Base-by-base conservation (phyloP, 2,113 vertebrate genomes). In the Caracal caracal region DNA sequence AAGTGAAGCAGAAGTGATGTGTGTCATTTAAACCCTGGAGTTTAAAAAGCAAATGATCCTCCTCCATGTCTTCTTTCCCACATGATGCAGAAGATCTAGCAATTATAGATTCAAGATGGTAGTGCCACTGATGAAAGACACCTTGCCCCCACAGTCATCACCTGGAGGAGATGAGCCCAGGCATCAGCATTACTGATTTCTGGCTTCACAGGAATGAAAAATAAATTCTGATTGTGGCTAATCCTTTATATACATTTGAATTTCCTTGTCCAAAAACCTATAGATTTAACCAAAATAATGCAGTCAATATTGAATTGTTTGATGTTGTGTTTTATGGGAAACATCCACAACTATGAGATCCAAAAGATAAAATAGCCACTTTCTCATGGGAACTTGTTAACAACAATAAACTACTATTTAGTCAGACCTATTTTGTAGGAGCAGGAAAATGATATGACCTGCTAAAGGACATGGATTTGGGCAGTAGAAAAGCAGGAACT, bases 321-420 rank as follows among this genome's bases (percentile, higher is more conserved):
- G 10, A n/a, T 28, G 33, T 17, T 71, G 33, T 6, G 11, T 40
- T 92, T 95, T 88, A 37, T 15, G 81, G 85, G 51, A 90, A 86
- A 92, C 5, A 6, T 47, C 86, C 0, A 65, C 3, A 85, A 59
- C 10, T 51, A 61, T 33, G 6, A 78, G 33, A 81, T n/a, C 9
- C 35, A 26, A 68, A 85, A 84, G 59, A 84, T 47, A 61, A 63
- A 78, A 28, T 0, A 56, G 0, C 30, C 8, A 53, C 22, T n/a
- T 61, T 22, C 11, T 35, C 33, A 6, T 37, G 26, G 89, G 20
- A 91, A n/a, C 17, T 75, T 83, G 13, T 2, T 43, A 47, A 68
- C 51, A n/a, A 0, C 17, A 49, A 12, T 59, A 63, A 63, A 63
- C 10, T 56, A 5, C 70, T 10, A 49, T 88, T 53, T 49, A 68